Conservation (phyloP, 2,113 vertebrate species). For the Syngnathus scovelli region DNA sequence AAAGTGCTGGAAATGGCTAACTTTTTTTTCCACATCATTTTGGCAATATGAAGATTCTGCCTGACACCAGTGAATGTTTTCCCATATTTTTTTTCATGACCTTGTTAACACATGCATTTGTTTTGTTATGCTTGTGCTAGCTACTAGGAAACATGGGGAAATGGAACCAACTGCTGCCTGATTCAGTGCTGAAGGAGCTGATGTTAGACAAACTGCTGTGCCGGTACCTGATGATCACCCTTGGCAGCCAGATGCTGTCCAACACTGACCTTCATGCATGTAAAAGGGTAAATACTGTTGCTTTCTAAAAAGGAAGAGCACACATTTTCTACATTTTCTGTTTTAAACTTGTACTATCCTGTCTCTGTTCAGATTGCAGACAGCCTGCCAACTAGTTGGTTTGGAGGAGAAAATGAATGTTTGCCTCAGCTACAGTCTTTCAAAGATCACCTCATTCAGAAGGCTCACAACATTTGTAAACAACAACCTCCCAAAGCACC, state of each 20-base stretch:
- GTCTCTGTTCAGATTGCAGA: conserved; percentile 67
- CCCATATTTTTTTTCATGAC: not conserved
- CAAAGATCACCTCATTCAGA: conserved; percentile 76
- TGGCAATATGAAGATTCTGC: too few species aligned
- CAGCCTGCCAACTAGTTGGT: conserved; percentile 80
- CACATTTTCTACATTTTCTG: not conserved
- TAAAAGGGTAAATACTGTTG: conserved; percentile 68
- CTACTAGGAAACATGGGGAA: conserved; percentile 79
- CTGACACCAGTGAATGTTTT: not conserved
- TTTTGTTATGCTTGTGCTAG: conserved; percentile 50
- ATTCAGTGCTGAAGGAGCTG: conserved; percentile 75
- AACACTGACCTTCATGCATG: conserved; percentile 66
- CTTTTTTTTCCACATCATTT: too few species aligned
- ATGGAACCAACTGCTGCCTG: conserved; percentile 80
- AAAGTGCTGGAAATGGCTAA: too few species aligned
- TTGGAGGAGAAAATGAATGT: conserved; percentile 59
- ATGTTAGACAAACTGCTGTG: conserved; percentile 82
- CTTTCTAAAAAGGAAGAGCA: not conserved
- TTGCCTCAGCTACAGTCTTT: conserved; percentile 79
- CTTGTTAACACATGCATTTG: not conserved
- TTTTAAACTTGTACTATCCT: not conserved
- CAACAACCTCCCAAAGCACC: conserved; percentile 47
- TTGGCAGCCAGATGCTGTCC: conserved; percentile 67
- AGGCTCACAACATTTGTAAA: conserved; percentile 63
- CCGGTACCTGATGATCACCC: conserved; percentile 80